Conservation (phyloP, 2,888 invertebrate genomes). For the Smittia sp. region DNA sequence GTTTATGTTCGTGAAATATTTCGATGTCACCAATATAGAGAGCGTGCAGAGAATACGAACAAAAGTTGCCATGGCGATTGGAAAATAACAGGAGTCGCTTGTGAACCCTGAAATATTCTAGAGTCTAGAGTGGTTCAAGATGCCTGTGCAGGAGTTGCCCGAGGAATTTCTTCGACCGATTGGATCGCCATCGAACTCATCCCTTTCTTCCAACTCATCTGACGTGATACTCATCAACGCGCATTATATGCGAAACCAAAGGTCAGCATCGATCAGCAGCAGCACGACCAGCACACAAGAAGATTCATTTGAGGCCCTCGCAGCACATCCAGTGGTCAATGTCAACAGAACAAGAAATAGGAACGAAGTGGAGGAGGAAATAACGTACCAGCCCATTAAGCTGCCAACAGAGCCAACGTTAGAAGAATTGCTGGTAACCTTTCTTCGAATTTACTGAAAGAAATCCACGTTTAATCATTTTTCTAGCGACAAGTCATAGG, state of each 20-base stretch:
- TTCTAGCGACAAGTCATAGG: constrained; percentile 53
- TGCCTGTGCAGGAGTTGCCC: constrained; percentile 26
- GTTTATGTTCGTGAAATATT: not conserved
- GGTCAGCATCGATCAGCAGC: constrained; percentile 46
- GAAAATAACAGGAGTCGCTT: constrained; percentile 24
- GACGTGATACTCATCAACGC: constrained; percentile 25
- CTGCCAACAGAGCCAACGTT: constrained; percentile 59
- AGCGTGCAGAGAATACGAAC: not conserved
- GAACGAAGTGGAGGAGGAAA: constrained; percentile 44
- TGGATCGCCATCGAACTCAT: constrained; percentile 47
- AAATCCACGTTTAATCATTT: constrained; percentile 8
- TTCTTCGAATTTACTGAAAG: not conserved
- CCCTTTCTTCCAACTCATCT: constrained; percentile 47
- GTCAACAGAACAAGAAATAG: not conserved
- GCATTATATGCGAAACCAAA: constrained; percentile 40
- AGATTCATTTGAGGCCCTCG: constrained; percentile 41
- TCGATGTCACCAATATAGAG: not conserved
- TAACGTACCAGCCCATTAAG: constrained; percentile 58
- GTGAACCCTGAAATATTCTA: not conserved
- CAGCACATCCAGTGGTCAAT: constrained; percentile 16
- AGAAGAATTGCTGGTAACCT: constrained; percentile 59
- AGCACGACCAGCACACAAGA: constrained; percentile 19
- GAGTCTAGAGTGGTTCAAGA: not conserved
- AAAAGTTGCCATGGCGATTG: constrained; percentile 24
- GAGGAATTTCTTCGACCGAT: constrained; percentile 14